Conservation (phyloP, 2,113 vertebrate genomes). For the Sapayoa aenigma region DNA sequence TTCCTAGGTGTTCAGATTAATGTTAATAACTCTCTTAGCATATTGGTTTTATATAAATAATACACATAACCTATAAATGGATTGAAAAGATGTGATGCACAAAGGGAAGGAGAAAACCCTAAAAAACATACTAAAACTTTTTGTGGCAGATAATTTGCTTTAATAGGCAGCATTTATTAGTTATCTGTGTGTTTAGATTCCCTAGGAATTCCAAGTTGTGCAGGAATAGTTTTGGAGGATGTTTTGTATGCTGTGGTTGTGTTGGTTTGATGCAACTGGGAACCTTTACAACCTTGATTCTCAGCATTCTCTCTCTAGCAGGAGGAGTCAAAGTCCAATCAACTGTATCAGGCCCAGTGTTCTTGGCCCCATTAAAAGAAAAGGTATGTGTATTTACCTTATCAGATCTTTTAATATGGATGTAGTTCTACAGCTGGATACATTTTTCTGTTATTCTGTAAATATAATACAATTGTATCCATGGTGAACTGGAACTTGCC, state of each 20-base stretch:
- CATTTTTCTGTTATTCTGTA: neutral
- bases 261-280: neutral
- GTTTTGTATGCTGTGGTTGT: neutral
- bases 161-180: neutral
- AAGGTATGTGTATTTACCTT: slow-evolving; percentile 78
- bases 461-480: neutral
- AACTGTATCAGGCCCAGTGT: slow-evolving; percentile 96
- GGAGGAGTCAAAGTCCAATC: slow-evolving; percentile 93
- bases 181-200: neutral
- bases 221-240: neutral
- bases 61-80: neutral
- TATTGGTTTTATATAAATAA: neutral
- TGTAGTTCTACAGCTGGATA: neutral
- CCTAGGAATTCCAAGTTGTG: neutral
- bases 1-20: neutral
- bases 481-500: neutral
- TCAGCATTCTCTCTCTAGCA: slow-evolving; percentile 69
- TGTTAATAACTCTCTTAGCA: neutral
- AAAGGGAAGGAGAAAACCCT: neutral
- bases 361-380: slow-evolving; percentile 93
- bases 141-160: neutral
- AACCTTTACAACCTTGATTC: neutral
- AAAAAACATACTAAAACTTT: neutral
- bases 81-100: neutral
- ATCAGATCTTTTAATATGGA: neutral